Percentiles rank a stretch among this genome's conserved stretches.
Conservation (phyloP, 2,113 vertebrate genomes). For the Sylvietta virens region DNA sequence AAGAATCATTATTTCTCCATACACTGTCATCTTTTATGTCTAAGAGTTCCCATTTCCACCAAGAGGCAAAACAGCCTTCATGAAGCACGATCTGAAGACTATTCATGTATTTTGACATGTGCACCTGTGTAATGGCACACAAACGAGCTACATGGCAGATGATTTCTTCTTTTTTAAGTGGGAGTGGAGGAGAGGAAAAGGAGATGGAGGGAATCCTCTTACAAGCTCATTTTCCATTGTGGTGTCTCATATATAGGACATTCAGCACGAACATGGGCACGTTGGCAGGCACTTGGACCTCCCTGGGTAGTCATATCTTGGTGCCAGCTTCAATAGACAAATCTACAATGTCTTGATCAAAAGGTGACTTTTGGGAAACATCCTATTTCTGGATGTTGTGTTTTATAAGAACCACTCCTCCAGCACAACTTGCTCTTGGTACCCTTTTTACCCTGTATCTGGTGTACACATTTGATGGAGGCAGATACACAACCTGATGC, state of each 20-base stretch:
- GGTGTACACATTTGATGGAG: not conserved
- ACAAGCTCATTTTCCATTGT: not conserved
- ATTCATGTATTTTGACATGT: not conserved
- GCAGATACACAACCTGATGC: not conserved
- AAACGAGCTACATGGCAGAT: not conserved
- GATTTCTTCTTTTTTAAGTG: not conserved
- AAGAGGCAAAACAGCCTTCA: not conserved
- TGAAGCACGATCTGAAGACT: not conserved
- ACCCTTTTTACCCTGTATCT: not conserved
- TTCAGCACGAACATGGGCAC: not conserved
- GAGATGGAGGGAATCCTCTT: not conserved
- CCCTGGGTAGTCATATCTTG: rapidly evolving
- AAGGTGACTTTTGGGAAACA: not conserved
- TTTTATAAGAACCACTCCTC: not conserved
- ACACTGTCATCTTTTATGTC: not conserved
- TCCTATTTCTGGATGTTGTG: not conserved
- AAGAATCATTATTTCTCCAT: not conserved
- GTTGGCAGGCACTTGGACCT: not conserved
- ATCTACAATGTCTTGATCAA: not conserved
- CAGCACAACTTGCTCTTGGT: not conserved
- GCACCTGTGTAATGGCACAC: not conserved
- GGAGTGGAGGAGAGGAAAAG: not conserved
- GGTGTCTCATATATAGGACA: not conserved
- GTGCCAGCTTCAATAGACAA: not conserved
- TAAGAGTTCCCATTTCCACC: not conserved